Conservation (phyloP, 2,113 vertebrate genomes). For the Passer montanus region DNA sequence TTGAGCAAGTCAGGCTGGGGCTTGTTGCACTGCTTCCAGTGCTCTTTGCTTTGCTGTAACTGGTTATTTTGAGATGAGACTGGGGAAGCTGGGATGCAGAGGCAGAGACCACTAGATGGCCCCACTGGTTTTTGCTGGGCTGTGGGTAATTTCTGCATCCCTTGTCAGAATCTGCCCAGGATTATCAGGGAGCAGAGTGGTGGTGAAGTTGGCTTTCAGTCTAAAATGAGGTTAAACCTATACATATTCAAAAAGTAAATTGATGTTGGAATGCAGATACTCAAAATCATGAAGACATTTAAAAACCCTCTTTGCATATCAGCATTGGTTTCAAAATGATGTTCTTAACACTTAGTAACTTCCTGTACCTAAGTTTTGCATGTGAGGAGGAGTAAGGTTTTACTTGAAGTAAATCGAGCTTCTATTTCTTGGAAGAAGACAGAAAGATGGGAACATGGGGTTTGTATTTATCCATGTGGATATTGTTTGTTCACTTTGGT, state of each 20-base stretch:
- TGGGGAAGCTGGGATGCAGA: background rate
- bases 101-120: conserved; percentile 49
- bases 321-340: background rate
- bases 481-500: background rate
- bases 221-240: background rate
- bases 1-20: background rate
- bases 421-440: background rate
- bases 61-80: background rate
- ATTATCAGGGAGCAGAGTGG: background rate
- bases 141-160: background rate
- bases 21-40: background rate
- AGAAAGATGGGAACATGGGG: background rate
- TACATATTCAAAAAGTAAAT: background rate
- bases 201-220: background rate
- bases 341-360: background rate
- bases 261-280: background rate
- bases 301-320: background rate
- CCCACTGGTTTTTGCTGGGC: background rate
- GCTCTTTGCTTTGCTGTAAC: background rate
- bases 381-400: background rate
- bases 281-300: background rate
- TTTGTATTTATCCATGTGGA: background rate
- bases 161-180: background rate
- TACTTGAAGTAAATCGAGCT: background rate
- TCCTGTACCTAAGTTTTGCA: background rate